Conservation (phyloP, 2,113 vertebrate species). For the Seriola dumerili region DNA sequence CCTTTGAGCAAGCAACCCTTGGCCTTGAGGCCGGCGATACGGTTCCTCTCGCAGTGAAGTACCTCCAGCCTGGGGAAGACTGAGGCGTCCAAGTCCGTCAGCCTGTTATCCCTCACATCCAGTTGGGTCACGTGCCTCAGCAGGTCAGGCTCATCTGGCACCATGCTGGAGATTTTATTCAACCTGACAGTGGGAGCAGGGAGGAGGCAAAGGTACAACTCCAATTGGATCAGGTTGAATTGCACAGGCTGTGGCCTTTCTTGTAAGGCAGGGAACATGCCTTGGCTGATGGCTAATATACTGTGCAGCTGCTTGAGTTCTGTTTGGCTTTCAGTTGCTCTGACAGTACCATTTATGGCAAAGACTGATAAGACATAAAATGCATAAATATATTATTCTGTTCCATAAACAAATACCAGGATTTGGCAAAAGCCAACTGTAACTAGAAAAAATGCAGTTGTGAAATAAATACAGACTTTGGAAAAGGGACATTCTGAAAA, state of each 20-base stretch:
- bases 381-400: neutral
- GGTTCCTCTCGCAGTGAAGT: conserved; percentile 96
- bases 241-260: conserved; percentile 51
- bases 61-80: conserved; percentile 94
- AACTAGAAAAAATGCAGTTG: neutral
- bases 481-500: neutral
- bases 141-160: conserved; percentile 89
- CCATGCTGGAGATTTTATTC: conserved; percentile 89
- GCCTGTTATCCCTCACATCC: conserved; percentile 94
- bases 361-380: neutral
- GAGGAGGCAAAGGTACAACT: conserved; percentile 55
- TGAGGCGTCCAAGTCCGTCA: conserved; percentile 90
- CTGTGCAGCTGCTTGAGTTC: conserved; percentile 12
- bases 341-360: neutral
- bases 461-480: neutral
- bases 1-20: conserved; percentile 92
- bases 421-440: neutral
- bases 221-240: conserved; percentile 37
- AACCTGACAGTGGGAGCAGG: conserved; percentile 83
- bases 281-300: conserved; percentile 42
- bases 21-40: conserved; percentile 87
- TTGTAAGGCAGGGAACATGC: conserved; percentile 44
- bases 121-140: conserved; percentile 94
- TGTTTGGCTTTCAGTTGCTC: neutral
- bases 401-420: neutral